Conservation (phyloP, 2,113 vertebrate species). For the Sylvia atricapilla region DNA sequence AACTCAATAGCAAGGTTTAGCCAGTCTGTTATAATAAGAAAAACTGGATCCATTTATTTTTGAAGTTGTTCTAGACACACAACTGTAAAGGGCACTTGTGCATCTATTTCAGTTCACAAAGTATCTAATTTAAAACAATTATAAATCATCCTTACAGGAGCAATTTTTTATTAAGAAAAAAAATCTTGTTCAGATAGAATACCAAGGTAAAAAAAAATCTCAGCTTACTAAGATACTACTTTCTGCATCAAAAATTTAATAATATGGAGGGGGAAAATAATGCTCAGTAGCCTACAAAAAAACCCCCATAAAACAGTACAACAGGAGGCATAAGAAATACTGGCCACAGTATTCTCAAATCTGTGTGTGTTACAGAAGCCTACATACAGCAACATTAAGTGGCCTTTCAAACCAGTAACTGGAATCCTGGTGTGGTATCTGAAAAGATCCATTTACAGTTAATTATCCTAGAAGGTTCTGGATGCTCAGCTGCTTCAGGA, state of each 20-base stretch:
- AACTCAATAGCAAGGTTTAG: background rate
- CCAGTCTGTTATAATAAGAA: background rate
- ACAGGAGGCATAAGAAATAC: background rate
- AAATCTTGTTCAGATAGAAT: background rate
- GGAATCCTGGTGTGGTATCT: background rate
- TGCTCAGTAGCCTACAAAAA: background rate
- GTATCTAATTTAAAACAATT: background rate
- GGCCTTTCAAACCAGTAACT: background rate
- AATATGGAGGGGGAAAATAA: background rate
- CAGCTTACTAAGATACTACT: background rate
- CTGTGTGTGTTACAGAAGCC: background rate
- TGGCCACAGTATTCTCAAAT: background rate
- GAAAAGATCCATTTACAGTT: background rate
- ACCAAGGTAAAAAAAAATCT: background rate
- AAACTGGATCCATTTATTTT: background rate
- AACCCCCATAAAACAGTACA: background rate
- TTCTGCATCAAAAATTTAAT: background rate
- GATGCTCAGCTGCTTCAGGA: background rate
- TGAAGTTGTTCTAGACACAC: background rate
- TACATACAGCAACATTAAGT: background rate
- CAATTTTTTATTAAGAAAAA: background rate
- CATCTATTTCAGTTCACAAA: background rate
- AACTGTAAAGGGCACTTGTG: background rate
- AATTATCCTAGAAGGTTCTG: background rate
- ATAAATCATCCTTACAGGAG: background rate